Evolutionary conservation across 2,113 vertebrate genomes (phyloP), one percentile per base, ranked within the genome.

Genomic region (Apteryx mantelli): DNA sequence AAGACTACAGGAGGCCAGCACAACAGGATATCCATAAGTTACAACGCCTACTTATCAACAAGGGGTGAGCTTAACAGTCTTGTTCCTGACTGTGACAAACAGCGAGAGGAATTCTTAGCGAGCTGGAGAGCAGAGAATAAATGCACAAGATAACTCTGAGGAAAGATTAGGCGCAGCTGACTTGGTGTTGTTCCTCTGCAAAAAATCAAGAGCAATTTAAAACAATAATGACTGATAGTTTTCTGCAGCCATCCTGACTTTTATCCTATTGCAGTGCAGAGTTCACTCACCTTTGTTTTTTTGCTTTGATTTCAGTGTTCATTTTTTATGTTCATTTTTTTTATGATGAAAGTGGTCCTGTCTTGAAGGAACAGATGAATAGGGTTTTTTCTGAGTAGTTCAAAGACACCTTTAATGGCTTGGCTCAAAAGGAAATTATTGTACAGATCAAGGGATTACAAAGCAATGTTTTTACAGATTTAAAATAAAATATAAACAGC

Each of bases 401-500:
- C 98, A 98, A 98, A 98, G 97, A 96, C 91, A 97, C 85, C 93
- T 97, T 95, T 97, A 98, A 97, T 22, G 0, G 76, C 82, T 97
- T 25, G 22, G 95, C 98, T 98, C 96, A 98, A 98, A 98, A 98
- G 93, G 93, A 98, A 98, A 98, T 98, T 97, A 98, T 97, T 97
- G 95, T 95, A 96, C 91, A 97, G 97, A 98, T 98, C 97, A 98
- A 98, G 97, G 94, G 96, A 97, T 96, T 97, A 97, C 65, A 86
- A 74, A 92, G 73, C 95, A 97, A 95, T 96, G 88, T 96, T 98
- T 98, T 97, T 95, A 97, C 96, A 97, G 95, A 97, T 97, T 97
- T 98, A 98, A 98, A 98, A 98, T 97, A 98, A 98, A 98, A 97
- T 95, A 97, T 97, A 98, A 98, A 97, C 97, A 98, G 94, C 97